Conservation (phyloP, 1,140 invertebrate genomes). For the Callitettix versicolor region DNA sequence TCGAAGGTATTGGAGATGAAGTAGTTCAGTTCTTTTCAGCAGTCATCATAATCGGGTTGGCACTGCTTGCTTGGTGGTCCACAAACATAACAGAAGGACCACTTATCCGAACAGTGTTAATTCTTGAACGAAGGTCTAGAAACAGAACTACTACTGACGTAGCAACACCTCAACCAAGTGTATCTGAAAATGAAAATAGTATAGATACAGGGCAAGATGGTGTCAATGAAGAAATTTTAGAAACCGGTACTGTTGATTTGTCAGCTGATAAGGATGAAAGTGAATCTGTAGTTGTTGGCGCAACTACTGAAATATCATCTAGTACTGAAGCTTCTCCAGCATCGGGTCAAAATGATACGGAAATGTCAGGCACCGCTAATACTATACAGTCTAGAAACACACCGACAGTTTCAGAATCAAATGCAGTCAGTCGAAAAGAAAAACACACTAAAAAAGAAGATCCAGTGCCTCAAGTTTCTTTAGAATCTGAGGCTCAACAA, state of each 20-base stretch:
- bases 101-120: slow-evolving; percentile 38
- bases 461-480: too few species aligned
- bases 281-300: neutral
- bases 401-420: too few species aligned
- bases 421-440: too few species aligned
- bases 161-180: neutral
- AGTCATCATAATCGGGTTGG: slow-evolving; percentile 47
- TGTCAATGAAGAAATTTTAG: neutral
- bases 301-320: too few species aligned
- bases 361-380: too few species aligned
- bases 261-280: slow-evolving; percentile 2
- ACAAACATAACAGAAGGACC: slow-evolving; percentile 42
- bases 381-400: too few species aligned
- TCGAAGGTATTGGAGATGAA: slow-evolving; percentile 75
- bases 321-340: too few species aligned
- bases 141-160: slow-evolving; percentile 27
- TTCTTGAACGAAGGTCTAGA: slow-evolving; percentile 33
- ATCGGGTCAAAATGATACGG: too few species aligned
- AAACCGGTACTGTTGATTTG: neutral
- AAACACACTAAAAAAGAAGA: too few species aligned
- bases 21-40: slow-evolving; percentile 58
- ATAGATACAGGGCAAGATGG: slow-evolving; percentile 11
- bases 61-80: slow-evolving; percentile 59
- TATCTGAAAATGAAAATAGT: neutral
- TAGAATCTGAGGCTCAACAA: neutral